phyloP scores from a whole-genome alignment of 2,888 invertebrate genomes.

The Argyresthia goedartella region DNA sequence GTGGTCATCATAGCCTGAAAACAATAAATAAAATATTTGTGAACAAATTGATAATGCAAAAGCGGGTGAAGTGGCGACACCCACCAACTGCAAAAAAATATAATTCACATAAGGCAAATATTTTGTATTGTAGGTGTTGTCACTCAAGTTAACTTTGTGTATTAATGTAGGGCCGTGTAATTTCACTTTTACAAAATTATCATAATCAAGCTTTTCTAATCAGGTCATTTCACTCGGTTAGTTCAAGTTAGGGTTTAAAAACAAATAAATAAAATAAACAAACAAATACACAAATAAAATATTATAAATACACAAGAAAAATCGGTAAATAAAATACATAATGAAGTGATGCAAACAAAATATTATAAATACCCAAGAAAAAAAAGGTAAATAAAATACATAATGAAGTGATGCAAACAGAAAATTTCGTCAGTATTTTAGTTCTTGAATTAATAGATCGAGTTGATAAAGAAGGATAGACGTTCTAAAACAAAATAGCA shows the following conservation, averaged over 20 bases:
- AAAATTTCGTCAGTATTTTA: no score
- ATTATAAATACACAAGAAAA: neutral
- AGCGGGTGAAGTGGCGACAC: slow-evolving; percentile 17
- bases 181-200: neutral
- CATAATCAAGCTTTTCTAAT: neutral
- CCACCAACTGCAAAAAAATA: neutral
- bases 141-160: neutral
- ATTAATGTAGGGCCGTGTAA: neutral
- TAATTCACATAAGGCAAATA: neutral
- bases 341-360: no score
- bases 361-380: neutral
- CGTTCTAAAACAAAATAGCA: no score
- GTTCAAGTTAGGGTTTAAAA: no score
- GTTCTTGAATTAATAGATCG: no score
- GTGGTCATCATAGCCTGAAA: slow-evolving; percentile 77
- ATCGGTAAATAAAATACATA: neutral
- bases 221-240: no score
- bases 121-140: neutral
- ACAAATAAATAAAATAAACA: neutral
- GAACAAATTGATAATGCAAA: slow-evolving; percentile 37
- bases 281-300: neutral
- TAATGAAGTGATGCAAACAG: no score
- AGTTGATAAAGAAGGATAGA: no score
- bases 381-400: neutral
- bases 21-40: slow-evolving; percentile 49